phyloP scores from a whole-genome alignment of 2,888 invertebrate genomes.

The Phengaris arion region DNA sequence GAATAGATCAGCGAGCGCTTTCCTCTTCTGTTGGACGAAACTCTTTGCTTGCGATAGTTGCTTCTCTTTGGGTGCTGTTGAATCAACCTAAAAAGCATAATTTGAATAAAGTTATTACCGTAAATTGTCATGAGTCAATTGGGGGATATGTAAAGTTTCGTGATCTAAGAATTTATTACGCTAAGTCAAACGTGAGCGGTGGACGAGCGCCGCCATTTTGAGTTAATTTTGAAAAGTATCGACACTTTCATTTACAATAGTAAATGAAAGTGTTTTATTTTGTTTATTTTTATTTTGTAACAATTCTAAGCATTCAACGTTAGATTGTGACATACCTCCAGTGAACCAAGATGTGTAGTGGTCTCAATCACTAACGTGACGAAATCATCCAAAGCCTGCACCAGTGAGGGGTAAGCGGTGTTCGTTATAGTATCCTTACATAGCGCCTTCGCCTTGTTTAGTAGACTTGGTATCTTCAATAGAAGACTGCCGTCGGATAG shows the following conservation, averaged over 20 bases:
- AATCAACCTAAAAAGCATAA: conserved; percentile 69
- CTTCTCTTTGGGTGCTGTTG: conserved; percentile 81
- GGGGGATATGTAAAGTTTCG: no score
- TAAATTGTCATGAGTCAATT: no score
- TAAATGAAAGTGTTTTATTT: no score
- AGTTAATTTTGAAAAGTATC: no score
- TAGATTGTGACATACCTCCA: conserved; percentile 71
- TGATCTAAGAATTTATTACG: no score
- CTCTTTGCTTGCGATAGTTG: conserved; percentile 89
- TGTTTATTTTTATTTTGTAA: no score
- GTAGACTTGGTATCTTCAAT: conserved; percentile 62
- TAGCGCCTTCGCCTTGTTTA: conserved; percentile 81
- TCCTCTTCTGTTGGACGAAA: conserved; percentile 90
- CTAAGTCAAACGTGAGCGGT: no score
- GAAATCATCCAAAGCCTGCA: conserved; percentile 83
- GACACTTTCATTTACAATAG: no score
- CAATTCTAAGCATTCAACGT: no score
- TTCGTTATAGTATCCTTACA: conserved; percentile 82
- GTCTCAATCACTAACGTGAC: conserved; percentile 83
- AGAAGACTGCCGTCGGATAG: conserved; percentile 59
- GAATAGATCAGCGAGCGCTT: conserved; percentile 91
- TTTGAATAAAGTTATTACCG: not conserved
- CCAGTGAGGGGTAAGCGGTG: conserved; percentile 80
- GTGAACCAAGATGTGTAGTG: conserved; percentile 82
- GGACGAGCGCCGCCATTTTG: no score